Conservation (phyloP, 1,140 invertebrate genomes). For the Chironomus striatipennis region DNA sequence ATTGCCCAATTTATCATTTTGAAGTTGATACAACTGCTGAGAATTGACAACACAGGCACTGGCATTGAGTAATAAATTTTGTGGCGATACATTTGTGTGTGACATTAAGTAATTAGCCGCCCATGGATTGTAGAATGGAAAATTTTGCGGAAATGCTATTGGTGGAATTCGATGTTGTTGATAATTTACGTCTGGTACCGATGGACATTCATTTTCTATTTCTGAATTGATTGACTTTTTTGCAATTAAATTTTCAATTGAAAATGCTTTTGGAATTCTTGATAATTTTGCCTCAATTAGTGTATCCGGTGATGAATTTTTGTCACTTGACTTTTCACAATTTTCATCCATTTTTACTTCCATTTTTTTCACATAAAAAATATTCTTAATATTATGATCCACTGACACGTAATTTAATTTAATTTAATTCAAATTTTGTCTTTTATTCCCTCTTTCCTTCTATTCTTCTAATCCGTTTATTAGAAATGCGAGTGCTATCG, state of each 20-base stretch:
- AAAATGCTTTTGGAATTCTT: slow-evolving; percentile 37
- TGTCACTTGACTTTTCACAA: background rate
- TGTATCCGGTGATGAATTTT: background rate
- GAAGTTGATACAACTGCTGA: slow-evolving; percentile 4
- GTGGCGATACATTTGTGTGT: background rate
- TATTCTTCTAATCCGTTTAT: background rate
- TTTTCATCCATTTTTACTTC: background rate
- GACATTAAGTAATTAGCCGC: slow-evolving; percentile 28
- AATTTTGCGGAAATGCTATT: slow-evolving; percentile 34
- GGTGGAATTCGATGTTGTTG: background rate
- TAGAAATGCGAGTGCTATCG: background rate
- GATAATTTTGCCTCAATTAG: slow-evolving; percentile 27
- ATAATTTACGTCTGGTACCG: background rate
- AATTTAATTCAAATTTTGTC: no score
- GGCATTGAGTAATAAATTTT: slow-evolving; percentile 14
- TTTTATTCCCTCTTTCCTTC: no score
- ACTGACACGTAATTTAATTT: background rate
- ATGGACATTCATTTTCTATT: slow-evolving; percentile 27
- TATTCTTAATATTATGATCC: background rate
- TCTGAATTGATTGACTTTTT: slow-evolving; percentile 25
- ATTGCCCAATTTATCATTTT: slow-evolving; percentile 16
- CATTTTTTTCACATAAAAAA: background rate
- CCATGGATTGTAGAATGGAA: slow-evolving; percentile 39
- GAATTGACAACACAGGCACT: background rate
- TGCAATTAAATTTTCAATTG: slow-evolving; percentile 38